Evolutionary conservation across 2,113 vertebrate species (phyloP), one percentile per base, ranked within the genome.

Genomic region (Alethe diademata): DNA sequence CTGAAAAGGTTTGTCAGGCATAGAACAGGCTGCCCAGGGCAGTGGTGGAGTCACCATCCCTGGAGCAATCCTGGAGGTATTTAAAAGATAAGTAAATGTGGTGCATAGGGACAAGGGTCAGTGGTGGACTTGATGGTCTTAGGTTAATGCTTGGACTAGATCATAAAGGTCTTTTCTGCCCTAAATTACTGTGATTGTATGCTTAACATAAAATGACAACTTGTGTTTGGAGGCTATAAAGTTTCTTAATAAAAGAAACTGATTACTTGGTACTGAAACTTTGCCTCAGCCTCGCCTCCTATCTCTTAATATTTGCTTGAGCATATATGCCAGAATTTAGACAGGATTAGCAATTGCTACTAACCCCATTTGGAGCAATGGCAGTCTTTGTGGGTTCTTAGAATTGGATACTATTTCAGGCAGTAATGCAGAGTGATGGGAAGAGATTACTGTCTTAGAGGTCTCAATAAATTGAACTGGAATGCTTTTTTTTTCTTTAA

Each of bases 401-500:
- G 42, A 29, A 38, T 23, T 71, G 36, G 20, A 38, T 71, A 35
- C 50, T 67, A 19, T 38, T 93, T 81, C 35, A 73, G 19, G 7
- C 42, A 65, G 43, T 40, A 69, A 35, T 31, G 18, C 6, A 66
- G 48, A 53, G 40, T 50, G 19, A 45, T 60, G 10, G 28, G 45
- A 93, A 91, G 40, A 60, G 28, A 29, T 40, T 4, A 9, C 18
- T 78, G 7, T 50, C 33, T 56, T 86, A 35, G 35, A 65, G 22
- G 25, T 45, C 45, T 45, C 40, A 67, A 14, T 31, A 76, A 51
- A 23, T 23, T 80, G 29, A 70, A 75, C 8, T 51, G 56, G 29
- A 72, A 61, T 0, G 0, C 19, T 56, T 19, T 45, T 53, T 57
- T 67, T 9, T 11, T 61, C 26, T 51, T 71, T 9, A 72, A 14